A percentile compares a stretch with the other conserved stretches of the same genome.
These are phyloP conservation scores for Orchesella cincta DNA, from an alignment of 1,140 invertebrate genomes.

Conservation along the genomic window DNA sequence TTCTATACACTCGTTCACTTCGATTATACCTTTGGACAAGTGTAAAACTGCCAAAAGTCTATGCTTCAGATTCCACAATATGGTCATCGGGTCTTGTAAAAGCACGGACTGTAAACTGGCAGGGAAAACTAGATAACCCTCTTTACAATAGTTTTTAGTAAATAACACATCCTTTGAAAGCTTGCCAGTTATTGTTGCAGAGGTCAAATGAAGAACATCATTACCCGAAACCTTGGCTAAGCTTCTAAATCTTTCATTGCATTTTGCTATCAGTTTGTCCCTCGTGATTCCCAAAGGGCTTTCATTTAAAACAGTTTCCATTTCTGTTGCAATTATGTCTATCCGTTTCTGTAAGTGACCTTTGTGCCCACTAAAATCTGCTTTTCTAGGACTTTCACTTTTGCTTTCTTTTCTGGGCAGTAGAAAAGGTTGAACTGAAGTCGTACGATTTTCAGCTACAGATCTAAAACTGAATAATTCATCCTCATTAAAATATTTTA, in stretches of 20 bases:
- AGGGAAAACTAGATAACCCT: not conserved
- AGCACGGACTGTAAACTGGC: not conserved
- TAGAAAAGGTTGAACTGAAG: not conserved
- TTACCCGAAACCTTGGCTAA: too few species aligned
- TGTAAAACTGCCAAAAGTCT: not conserved
- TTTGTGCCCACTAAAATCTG: too few species aligned
- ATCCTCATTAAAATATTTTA: not conserved
- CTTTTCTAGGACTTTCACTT: too few species aligned
- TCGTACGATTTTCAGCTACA: not conserved
- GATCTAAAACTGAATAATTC: not conserved
- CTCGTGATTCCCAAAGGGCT: too few species aligned
- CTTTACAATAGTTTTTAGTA: not conserved
- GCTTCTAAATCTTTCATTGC: too few species aligned
- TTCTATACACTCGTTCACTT: not conserved
- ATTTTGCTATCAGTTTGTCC: too few species aligned
- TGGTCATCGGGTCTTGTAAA: not conserved
- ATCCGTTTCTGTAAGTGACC: too few species aligned
- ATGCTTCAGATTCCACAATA: not conserved
- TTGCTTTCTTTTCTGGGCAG: not conserved
- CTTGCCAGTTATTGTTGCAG: too few species aligned
- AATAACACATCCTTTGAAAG: not conserved
- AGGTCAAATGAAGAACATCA: too few species aligned
- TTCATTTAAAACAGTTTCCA: too few species aligned
- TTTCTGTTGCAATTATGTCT: too few species aligned
- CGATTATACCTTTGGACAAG: not conserved